phyloP scores from a whole-genome alignment of 2,797 vertebrate species.

The Galagoides demidoff region DNA sequence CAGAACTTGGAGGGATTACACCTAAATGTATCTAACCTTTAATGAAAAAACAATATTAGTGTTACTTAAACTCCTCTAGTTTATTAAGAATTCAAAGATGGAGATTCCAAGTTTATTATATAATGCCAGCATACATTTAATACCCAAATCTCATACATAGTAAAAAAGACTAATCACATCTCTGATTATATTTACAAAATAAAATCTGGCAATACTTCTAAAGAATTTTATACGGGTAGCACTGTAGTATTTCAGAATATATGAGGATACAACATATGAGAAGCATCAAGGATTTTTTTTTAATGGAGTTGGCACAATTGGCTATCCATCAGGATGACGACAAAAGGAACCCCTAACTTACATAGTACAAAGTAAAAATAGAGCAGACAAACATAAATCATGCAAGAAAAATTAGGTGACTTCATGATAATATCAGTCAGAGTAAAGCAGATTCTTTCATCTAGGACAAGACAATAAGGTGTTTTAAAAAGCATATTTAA shows the following conservation, averaged over 20 bases:
- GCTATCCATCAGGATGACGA: not conserved
- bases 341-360: not conserved
- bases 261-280: not conserved
- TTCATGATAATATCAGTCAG: not conserved
- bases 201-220: not conserved
- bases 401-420: not conserved
- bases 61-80: not conserved
- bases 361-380: not conserved
- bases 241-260: not conserved
- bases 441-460: not conserved
- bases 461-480: not conserved
- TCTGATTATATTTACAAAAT: not conserved
- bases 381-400: not conserved
- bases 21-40: not conserved
- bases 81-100: not conserved
- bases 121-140: not conserved
- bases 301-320: not conserved
- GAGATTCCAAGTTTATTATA: not conserved
- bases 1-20: not conserved
- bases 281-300: slow-evolving; percentile 13
- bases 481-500: not conserved
- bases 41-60: not conserved
- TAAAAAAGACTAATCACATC: not conserved
- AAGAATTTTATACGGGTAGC: not conserved
- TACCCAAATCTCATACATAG: not conserved